Evolutionary conservation across 2,888 invertebrate genomes (phyloP), one percentile per base, ranked within the genome.

Genomic region (Eupithecia tripunctaria): DNA sequence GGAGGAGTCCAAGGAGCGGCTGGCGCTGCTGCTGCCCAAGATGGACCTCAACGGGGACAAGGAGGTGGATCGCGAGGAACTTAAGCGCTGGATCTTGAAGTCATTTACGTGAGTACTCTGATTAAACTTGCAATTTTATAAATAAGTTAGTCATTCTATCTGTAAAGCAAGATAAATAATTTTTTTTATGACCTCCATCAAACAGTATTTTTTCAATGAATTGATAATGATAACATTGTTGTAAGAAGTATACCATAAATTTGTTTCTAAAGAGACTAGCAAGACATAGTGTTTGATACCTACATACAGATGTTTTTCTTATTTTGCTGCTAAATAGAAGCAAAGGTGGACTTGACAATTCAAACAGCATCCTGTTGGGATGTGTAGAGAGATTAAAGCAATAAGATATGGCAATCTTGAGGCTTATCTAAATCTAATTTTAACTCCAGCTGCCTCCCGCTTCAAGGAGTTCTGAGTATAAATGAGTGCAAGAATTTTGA

Each of bases 21-120:
- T 99, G 67, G 94, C 93, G 12, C 94, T 97, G 76, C 93, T 99
- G 68, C 95, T 99, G 38, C 95, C 95, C 15, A 97, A 97, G 89
- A 99, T 99, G 98, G 99, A 99, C 92, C 90, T 96, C 68, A 97
- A 99, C 87, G 95, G 95, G 32, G 98, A 99, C 89, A 93, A 96
- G 75, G 94, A 93, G 78, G 96, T 99, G 75, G 97, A 97, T 88
- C 95, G 96, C 74, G 94, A 95, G 70, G 99, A 99, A 90, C 94
- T 99, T 14, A 97, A 97, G 87, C 96, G 97, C 5, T 99, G 99
- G 99, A 98, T 99, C 83, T 91, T 98, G 79, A 96, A 97, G 82
- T 99, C 99, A 21, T 99, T 99, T 92, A 95, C 95, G 97, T 97
- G 93, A 91, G 65, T 56, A 36, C 32, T 29, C 47, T 32, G 7